Base-by-base conservation (phyloP, 2,797 vertebrate genomes). In the Gymnocypris eckloni region DNA sequence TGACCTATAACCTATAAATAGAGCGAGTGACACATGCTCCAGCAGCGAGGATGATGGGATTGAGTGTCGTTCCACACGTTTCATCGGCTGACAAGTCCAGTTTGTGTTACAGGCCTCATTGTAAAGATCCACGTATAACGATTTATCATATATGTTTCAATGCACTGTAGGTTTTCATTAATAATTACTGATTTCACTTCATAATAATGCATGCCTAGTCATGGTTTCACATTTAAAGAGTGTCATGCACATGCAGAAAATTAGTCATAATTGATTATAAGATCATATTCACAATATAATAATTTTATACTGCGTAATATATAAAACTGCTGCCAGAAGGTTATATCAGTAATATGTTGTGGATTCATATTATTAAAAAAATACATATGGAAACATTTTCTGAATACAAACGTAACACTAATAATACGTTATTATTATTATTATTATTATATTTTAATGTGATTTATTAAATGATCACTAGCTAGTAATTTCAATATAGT, bases 1-100 rank as follows among this genome's bases (percentile, higher is more conserved):
- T 94, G 92, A 93, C 93, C 93, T 92, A 88, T 90, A 92, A 92
- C 92, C 93, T 91, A 92, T 90, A 94, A 93, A 94, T 92, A 94
- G 92, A 91, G 79, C 78, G 48, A 20, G 86, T 78, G 86, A 84
- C 56, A 86, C 85, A 78, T 43, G 54, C 83, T 79, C 61, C 81
- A 86, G 89, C 88, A 50, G 18, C 87, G 59, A 7, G 83, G 64
- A 81, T 84, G 84, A 89, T 84, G 76, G 84, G 64, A 85, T 20
- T 69, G 85, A 79, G 82, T 52, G 72, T 12, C 56, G 48, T 83
- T 70, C 64, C 73, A 83, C 73, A 67, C 12, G 73, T 39, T 54
- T 86, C 67, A 79, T 75, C 66, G 81, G 67, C 77, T 66, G 45
- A 81, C 52, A 71, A 84, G 28, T 66, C 16, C 11, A 61, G 78